Conservation (phyloP, 2,888 invertebrate species). For the Drosophila borealis region DNA sequence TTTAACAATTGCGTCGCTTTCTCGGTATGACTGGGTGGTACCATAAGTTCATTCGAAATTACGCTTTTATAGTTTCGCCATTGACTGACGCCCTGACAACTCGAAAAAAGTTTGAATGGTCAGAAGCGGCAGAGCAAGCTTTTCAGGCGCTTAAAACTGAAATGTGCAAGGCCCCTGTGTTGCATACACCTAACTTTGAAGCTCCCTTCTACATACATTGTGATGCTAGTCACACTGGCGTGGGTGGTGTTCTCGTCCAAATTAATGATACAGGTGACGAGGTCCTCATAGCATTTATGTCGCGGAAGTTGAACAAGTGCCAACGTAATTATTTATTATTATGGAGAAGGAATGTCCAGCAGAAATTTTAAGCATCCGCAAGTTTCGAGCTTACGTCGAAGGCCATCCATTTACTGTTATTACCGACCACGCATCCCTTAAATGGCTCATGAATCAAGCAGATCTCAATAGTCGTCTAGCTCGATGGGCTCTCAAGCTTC, state of each 20-base stretch:
- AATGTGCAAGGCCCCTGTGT: constrained; percentile 3
- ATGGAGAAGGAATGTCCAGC: constrained; percentile 23
- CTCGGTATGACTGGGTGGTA: constrained; percentile 2
- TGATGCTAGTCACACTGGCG: constrained; percentile 26
- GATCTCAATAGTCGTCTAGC: background rate
- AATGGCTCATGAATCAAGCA: background rate
- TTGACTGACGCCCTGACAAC: constrained; percentile 8
- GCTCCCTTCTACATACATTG: constrained; percentile 17
- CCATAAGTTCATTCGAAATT: background rate
- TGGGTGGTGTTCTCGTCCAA: constrained; percentile 24
- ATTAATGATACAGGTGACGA: background rate
- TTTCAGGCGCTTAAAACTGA: constrained; percentile 5
- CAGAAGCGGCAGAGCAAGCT: background rate
- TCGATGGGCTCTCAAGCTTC: background rate
- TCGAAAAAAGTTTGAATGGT: constrained; percentile 4
- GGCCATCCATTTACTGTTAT: background rate
- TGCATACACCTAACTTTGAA: constrained; percentile 8
- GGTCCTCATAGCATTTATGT: constrained; percentile 23
- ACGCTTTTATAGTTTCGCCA: constrained; percentile 6
- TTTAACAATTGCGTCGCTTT: background rate
- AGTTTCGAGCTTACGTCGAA: constrained; percentile 10
- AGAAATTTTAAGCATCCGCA: constrained; percentile 8
- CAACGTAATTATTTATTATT: background rate
- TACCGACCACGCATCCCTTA: background rate
- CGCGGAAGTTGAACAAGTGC: constrained; percentile 12